Evolutionary conservation across 1,140 invertebrate species (phyloP), one percentile per base, ranked within the genome.

Genomic region (Diachasma alloeum): DNA sequence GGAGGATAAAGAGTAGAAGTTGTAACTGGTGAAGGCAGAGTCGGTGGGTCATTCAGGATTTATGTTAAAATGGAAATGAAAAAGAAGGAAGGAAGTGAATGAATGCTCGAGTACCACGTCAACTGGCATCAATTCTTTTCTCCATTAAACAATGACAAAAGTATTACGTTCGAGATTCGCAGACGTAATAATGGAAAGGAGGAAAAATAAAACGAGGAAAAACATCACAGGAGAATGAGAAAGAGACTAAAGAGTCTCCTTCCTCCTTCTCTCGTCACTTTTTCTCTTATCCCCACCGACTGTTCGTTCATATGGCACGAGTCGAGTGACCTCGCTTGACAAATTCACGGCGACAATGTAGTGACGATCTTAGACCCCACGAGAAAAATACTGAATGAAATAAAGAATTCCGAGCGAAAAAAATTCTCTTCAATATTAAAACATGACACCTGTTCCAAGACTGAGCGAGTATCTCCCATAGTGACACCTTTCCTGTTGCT

Each of bases 271-370:
- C 48, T 19, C 72, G 15, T 56, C 36, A 46, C 44, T 67, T n/a
- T 24, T 67, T 36, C 56, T 68, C 56, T 10, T 10, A n/a, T 74
- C 24, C 56, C 56, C 42, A 31, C 72, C 11, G 37, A 75, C 66
- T 63, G n/a, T 36, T 22, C 46, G 67, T 71, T 76, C 74, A 76
- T 71, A 76, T 76, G 74, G 74, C 74, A 76, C 74, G 67, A 76
- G 74, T 69, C 70, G 74, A 39, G 68, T 76, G 74, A 76, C 74
- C 74, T 76, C 74, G 74, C 66, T 59, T 67, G 44, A 69, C 68
- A 42, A 76, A 76, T 63, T 53, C 74, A 37, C 66, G 26, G 36
- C 19, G 36, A 75, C 44, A 63, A 63, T 26, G 13, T 11, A 63
- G 22, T 19, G 24, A 24, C 59, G 59, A 63, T 63, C 15, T 19